Conservation (phyloP, 1,140 invertebrate genomes). For the Bombus confusus region DNA sequence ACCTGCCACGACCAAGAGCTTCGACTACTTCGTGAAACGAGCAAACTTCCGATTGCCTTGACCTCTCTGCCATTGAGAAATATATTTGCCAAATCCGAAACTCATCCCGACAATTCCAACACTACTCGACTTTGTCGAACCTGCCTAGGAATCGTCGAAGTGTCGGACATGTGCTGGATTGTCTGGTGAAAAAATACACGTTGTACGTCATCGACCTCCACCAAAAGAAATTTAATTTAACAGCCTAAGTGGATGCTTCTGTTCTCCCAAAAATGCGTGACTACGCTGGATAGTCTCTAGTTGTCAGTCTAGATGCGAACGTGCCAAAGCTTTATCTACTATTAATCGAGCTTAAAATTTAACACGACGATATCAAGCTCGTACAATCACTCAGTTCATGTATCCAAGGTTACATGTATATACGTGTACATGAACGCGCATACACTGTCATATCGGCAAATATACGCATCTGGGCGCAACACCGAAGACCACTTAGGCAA, state of each 20-base stretch:
- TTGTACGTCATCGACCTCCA: no score
- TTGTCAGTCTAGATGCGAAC: not conserved
- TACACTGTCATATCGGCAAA: not conserved
- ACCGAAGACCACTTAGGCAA: conserved; percentile 18
- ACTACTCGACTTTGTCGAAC: not conserved
- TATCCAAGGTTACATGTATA: no score
- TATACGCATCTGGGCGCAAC: not conserved
- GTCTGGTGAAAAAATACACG: no score
- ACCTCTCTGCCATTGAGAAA: not conserved
- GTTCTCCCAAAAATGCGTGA: no score
- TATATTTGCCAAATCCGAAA: not conserved
- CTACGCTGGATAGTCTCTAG: not conserved
- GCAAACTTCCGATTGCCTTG: conserved; percentile 39
- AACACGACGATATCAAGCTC: not conserved
- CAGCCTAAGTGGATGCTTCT: no score
- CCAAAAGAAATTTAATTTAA: no score
- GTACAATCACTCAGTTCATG: not conserved
- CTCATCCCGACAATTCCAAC: not conserved
- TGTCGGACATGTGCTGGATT: not conserved
- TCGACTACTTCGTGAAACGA: conserved; percentile 37
- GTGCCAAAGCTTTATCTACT: not conserved
- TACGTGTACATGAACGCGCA: no score
- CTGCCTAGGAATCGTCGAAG: not conserved
- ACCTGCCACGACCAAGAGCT: conserved; percentile 35
- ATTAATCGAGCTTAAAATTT: not conserved